A percentile compares a stretch with the other conserved stretches of the same genome.
Evolutionary conservation across 2,888 invertebrate genomes (phyloP).

Genomic region (Pyrochroa serraticornis): DNA sequence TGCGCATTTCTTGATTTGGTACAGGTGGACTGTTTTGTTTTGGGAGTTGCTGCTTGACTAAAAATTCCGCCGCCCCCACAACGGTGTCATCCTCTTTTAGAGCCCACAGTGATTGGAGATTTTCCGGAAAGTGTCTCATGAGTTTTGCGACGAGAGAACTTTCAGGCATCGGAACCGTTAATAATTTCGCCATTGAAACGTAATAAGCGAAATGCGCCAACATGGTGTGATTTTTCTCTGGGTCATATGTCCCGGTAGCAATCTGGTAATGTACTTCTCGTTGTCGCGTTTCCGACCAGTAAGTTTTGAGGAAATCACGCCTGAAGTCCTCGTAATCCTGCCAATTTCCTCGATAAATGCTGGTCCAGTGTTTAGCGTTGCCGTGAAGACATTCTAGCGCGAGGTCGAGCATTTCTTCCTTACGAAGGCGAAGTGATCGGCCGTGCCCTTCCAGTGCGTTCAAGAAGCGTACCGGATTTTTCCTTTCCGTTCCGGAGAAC

Average conservation of each 20-base stretch:
- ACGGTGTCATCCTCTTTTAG: background rate
- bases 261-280: slow-evolving; percentile 3
- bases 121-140: slow-evolving; percentile 1
- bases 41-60: too few relatives aligned
- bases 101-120: background rate
- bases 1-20: too few relatives aligned
- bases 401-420: background rate
- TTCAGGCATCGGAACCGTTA: slow-evolving; percentile 2
- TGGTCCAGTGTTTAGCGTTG: slow-evolving; percentile 1
- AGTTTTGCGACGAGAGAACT: background rate
- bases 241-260: background rate
- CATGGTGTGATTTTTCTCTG: too few relatives aligned
- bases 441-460: too few relatives aligned
- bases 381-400: background rate
- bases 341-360: background rate
- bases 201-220: slow-evolving; percentile 1
- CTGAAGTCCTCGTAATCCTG: background rate
- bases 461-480: too few relatives aligned
- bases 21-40: too few relatives aligned
- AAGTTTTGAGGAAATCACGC: slow-evolving; percentile 1
- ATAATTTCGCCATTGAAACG: background rate
- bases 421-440: too few relatives aligned
- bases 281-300: slow-evolving; percentile 3
- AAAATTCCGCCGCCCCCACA: too few relatives aligned
- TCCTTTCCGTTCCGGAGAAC: too few relatives aligned